phyloP scores from a whole-genome alignment of 2,797 vertebrate species.

The Enteromius anoplus region DNA sequence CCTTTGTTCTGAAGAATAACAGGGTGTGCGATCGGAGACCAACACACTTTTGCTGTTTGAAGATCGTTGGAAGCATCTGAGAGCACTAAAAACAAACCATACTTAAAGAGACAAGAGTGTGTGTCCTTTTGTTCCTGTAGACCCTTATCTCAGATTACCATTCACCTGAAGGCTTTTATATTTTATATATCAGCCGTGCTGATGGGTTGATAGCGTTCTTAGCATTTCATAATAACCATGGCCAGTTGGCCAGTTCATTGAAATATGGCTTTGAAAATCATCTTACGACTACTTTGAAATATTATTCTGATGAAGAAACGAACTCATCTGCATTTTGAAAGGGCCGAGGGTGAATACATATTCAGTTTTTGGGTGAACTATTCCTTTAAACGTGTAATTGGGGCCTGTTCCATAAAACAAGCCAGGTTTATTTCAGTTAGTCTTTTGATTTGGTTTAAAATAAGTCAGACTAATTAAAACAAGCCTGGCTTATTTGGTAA shows the following conservation, averaged over 20 bases:
- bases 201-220: not conserved
- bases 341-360: not conserved
- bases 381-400: too few relatives aligned
- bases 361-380: too few relatives aligned
- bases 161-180: not conserved
- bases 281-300: not conserved
- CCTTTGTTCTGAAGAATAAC: slow-evolving; percentile 48
- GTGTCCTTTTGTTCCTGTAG: slow-evolving; percentile 1
- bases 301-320: not conserved
- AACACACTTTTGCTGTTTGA: slow-evolving; percentile 4
- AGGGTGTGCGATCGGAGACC: not conserved
- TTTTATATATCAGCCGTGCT: not conserved
- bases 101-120: not conserved
- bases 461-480: too few relatives aligned
- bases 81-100: not conserved
- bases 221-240: not conserved
- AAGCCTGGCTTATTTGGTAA: too few relatives aligned
- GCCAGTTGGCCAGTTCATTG: too few relatives aligned
- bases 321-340: too few relatives aligned
- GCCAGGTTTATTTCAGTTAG: too few relatives aligned
- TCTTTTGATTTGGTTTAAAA: too few relatives aligned
- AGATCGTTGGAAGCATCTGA: not conserved
- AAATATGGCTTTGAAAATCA: not conserved
- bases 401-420: too few relatives aligned
- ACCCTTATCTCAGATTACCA: slow-evolving; percentile 23